These are phyloP conservation scores for Leistus spinibarbis DNA, from an alignment of 2,888 invertebrate genomes.

Conservation along the genomic window DNA sequence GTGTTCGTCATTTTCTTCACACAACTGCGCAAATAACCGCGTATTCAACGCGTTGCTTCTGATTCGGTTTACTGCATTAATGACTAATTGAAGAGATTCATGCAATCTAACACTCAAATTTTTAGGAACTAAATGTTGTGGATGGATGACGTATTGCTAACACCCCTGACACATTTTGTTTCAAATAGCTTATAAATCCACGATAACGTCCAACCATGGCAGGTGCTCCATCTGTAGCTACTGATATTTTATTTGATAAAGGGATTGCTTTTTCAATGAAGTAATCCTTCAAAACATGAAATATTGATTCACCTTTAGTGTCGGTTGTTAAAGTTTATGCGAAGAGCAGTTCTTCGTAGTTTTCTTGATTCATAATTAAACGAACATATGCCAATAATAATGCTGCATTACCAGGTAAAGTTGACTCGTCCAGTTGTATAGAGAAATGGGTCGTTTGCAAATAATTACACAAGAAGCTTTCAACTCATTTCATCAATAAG, in stretches of 20 bases:
- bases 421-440: constrained; percentile 53
- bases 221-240: constrained; percentile 49
- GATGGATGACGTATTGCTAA: constrained; percentile 45
- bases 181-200: constrained; percentile 49
- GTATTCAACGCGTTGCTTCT: constrained; percentile 43
- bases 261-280: constrained; percentile 44
- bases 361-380: constrained; percentile 57
- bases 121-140: constrained; percentile 45
- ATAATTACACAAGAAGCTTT: constrained; percentile 49
- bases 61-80: constrained; percentile 43
- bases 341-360: constrained; percentile 49
- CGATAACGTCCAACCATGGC: constrained; percentile 49
- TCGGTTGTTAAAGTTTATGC: constrained; percentile 50
- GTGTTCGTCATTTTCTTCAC: constrained; percentile 46
- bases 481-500: constrained; percentile 51
- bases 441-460: constrained; percentile 50
- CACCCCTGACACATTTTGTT: constrained; percentile 46
- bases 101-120: constrained; percentile 39
- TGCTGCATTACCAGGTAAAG: constrained; percentile 50
- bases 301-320: constrained; percentile 52
- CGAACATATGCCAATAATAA: constrained; percentile 50
- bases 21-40: constrained; percentile 46
- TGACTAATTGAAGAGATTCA: constrained; percentile 42
- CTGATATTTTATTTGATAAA: constrained; percentile 47
- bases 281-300: constrained; percentile 44